phyloP scores from a whole-genome alignment of 2,113 vertebrate genomes.

The Pluvialis apricaria region DNA sequence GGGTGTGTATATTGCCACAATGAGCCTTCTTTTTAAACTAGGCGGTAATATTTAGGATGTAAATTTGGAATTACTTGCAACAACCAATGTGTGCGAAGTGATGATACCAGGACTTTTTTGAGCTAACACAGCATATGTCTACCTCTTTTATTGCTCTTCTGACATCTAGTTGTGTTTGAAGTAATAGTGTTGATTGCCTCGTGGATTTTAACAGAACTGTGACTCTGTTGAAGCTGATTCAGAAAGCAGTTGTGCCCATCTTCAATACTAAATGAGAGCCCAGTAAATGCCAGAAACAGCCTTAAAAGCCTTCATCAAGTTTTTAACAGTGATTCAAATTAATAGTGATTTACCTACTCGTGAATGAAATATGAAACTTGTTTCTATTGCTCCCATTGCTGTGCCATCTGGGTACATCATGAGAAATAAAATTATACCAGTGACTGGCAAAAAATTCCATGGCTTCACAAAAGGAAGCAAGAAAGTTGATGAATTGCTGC shows the following conservation, averaged over 20 bases:
- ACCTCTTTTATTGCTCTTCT: not conserved
- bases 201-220: not conserved
- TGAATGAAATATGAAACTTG: not conserved
- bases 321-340: not conserved
- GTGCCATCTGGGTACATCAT: not conserved
- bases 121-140: not conserved
- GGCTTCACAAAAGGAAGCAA: not conserved
- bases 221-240: not conserved
- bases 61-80: not conserved
- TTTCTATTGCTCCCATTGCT: not conserved
- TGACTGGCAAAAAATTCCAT: not conserved
- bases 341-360: not conserved
- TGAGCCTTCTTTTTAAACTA: not conserved
- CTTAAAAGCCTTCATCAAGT: not conserved
- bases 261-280: not conserved
- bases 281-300: not conserved
- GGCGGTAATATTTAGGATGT: not conserved
- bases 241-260: not conserved
- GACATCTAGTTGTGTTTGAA: not conserved
- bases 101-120: not conserved
- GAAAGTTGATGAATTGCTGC: not conserved
- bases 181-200: not conserved
- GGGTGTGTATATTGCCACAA: not conserved
- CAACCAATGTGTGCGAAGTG: not conserved
- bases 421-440: not conserved